These are phyloP conservation scores for Unio pictorum DNA, from an alignment of 2,888 invertebrate genomes.

Conservation along the genomic window DNA sequence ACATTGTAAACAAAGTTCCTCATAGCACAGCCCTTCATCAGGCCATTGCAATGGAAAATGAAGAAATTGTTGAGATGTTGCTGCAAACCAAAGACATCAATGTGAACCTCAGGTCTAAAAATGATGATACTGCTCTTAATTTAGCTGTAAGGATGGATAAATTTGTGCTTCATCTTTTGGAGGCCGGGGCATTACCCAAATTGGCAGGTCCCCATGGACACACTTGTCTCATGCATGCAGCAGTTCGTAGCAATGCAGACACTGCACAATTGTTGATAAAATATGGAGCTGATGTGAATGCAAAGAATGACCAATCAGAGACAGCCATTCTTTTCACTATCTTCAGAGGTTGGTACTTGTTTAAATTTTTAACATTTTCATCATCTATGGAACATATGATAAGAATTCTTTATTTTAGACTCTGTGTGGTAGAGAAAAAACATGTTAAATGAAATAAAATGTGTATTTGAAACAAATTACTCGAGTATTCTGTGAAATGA, in stretches of 20 bases:
- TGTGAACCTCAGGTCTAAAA: conserved; percentile 30
- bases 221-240: conserved; percentile 49
- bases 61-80: conserved; percentile 37
- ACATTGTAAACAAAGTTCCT: conserved; percentile 19
- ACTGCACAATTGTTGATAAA: conserved; percentile 42
- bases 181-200: conserved; percentile 56
- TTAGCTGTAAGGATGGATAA: conserved; percentile 39
- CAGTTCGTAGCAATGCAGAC: conserved; percentile 33
- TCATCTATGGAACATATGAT: too few relatives aligned
- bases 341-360: conserved; percentile 36
- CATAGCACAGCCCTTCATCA: conserved; percentile 30
- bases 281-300: conserved; percentile 52
- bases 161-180: conserved; percentile 40
- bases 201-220: conserved; percentile 22
- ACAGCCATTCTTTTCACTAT: conserved; percentile 52
- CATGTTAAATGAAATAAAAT: too few relatives aligned
- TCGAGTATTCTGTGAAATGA: too few relatives aligned
- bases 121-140: conserved; percentile 40
- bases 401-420: too few relatives aligned
- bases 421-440: too few relatives aligned
- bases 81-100: conserved; percentile 30
- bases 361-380: too few relatives aligned
- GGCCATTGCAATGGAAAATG: conserved; percentile 38
- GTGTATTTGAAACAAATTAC: too few relatives aligned
- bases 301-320: conserved; percentile 42